Conservation (phyloP, 2,797 vertebrate genomes). For the Propithecus deckenii region DNA sequence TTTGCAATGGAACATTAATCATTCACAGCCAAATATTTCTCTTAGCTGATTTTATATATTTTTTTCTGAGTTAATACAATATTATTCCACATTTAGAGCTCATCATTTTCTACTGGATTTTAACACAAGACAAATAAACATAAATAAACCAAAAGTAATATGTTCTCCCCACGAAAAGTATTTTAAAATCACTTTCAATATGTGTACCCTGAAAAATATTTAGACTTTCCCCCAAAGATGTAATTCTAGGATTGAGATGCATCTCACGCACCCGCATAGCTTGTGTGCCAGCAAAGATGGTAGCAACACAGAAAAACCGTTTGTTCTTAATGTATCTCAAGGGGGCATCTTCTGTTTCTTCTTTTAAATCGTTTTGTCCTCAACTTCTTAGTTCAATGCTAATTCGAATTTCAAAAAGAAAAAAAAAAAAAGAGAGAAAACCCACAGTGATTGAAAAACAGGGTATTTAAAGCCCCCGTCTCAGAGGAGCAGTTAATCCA, state of each 20-base stretch:
- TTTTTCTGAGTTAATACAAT: constrained; percentile 12
- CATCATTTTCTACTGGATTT: constrained; percentile 57
- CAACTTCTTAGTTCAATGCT: background rate
- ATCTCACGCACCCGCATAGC: background rate
- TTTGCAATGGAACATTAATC: constrained; percentile 42
- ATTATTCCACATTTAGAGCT: constrained; percentile 2
- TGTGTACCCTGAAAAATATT: constrained; percentile 24
- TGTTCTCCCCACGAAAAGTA: constrained; percentile 19
- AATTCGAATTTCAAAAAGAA: constrained; percentile 16
- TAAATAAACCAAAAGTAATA: constrained; percentile 53
- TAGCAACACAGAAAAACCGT: background rate
- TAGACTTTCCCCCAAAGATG: background rate
- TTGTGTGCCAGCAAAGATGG: background rate
- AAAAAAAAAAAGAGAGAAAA: background rate
- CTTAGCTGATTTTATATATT: constrained; percentile 41
- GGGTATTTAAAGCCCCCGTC: background rate
- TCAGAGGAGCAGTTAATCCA: background rate
- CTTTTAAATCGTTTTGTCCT: constrained; percentile 37
- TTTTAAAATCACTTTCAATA: constrained; percentile 55
- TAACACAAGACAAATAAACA: constrained; percentile 46
- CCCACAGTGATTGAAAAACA: background rate
- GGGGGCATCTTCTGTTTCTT: background rate
- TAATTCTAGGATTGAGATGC: constrained; percentile 25
- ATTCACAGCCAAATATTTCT: constrained; percentile 30
- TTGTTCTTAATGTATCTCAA: constrained; percentile 30